Base-by-base conservation (phyloP, 2,113 vertebrate genomes). In the Podocnemis expansa region DNA sequence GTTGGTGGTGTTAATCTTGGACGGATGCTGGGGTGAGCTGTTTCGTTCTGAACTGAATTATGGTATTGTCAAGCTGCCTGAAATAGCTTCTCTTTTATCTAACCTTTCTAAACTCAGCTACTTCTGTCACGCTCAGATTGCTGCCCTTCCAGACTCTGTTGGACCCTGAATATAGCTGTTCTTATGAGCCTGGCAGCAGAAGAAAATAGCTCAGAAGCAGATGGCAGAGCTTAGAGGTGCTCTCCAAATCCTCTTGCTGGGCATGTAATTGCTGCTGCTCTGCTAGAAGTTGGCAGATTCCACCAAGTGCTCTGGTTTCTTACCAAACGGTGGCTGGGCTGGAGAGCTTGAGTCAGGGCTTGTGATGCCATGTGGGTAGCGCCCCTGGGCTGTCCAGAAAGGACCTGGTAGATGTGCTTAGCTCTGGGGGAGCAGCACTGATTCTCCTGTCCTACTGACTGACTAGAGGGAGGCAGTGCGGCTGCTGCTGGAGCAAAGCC, bases 111-210 rank as follows among this genome's bases (percentile, higher is more conserved):
- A 52, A 25, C 80, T 55, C 10, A 0, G 52, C 85, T 82, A 78
- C 11, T 58, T 67, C n/a, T n/a, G n/a, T 54, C 51, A 2, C 13
- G 49, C 89, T 78, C 0, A 0, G 21, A 54, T 5, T 43, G 82
- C 41, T 56, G 73, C 14, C 41, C 41, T 76, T 43, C 43, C 43
- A 45, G 41, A 76, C 12, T 27, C 41, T 27, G 75, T 1, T 0
- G 47, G 47, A 41, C 89, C 1, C 0, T 22, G 27, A 80, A 27
- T 17, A 19, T 0, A 0, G 19, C 0, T 2, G 25, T 34, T 52
- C 73, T 17, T 2, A 29, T 8, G 13, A 4, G 19, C 4, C 55
- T 47, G 87, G 93, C 52, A 34, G 84, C 6, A 14, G 83, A 45
- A 86, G 43, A 31, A 73, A 8, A 16, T 58, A 1, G 45, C 80